phyloP scores from a whole-genome alignment of 2,888 invertebrate genomes.

The Megamerina dolium region DNA sequence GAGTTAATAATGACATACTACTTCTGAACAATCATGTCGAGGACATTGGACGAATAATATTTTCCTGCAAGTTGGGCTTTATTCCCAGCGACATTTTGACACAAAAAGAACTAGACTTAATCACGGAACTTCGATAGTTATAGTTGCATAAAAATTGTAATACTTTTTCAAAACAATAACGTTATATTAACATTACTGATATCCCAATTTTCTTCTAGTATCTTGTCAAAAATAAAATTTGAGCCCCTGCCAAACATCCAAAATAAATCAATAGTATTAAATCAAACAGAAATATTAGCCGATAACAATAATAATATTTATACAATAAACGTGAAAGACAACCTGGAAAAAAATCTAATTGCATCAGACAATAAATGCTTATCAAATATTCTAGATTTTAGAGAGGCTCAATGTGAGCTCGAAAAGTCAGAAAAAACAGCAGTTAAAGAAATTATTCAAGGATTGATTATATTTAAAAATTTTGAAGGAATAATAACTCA shows the following conservation, averaged over 20 bases:
- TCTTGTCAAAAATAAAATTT: slow-evolving; percentile 7
- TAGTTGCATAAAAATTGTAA: slow-evolving; percentile 7
- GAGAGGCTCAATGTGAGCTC: too few species aligned
- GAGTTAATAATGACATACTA: too few species aligned
- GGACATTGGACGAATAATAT: slow-evolving; percentile 10
- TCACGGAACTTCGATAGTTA: slow-evolving; percentile 8
- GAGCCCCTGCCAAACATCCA: slow-evolving; percentile 13
- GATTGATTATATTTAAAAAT: too few species aligned
- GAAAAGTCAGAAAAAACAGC: background rate
- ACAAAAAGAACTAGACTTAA: slow-evolving; percentile 7
- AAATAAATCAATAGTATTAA: slow-evolving; percentile 14
- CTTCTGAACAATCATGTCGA: slow-evolving; percentile 8
- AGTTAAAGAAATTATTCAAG: background rate
- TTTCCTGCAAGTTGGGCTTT: slow-evolving; percentile 12
- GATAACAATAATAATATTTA: background rate
- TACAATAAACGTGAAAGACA: background rate
- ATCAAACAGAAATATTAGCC: slow-evolving; percentile 5
- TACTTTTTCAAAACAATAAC: slow-evolving; percentile 6
- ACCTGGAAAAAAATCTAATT: background rate
- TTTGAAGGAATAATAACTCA: too few species aligned
- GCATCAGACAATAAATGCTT: too few species aligned
- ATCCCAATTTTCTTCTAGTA: slow-evolving; percentile 6
- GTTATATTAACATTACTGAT: slow-evolving; percentile 10
- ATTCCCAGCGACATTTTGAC: slow-evolving; percentile 4
- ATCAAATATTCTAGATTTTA: too few species aligned